Percentiles rank a stretch among this genome's conserved stretches.
These are phyloP conservation scores for Agrenia bidenticulata DNA, from an alignment of 2,888 invertebrate genomes.

Conservation along the genomic window DNA sequence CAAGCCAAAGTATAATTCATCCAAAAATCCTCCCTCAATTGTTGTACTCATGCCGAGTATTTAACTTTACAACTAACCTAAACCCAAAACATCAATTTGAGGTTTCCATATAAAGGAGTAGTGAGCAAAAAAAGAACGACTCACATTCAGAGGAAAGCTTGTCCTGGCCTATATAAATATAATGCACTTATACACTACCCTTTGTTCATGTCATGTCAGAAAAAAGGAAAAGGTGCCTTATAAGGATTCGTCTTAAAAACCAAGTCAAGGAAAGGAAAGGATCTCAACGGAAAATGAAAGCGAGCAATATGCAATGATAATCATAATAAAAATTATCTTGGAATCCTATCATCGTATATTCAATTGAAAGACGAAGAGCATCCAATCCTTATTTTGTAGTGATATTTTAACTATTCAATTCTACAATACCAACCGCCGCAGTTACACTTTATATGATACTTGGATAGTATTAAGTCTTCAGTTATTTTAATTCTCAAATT, in stretches of 20 bases:
- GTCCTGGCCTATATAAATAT: constrained; percentile 11
- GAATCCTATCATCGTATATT: too few species aligned
- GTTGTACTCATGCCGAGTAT: not conserved
- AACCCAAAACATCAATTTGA: constrained; percentile 36
- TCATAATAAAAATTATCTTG: too few species aligned
- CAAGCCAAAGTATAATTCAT: too few species aligned
- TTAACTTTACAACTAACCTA: constrained; percentile 15
- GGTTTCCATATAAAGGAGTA: constrained; percentile 33
- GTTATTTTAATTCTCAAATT: too few species aligned
- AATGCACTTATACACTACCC: constrained; percentile 2
- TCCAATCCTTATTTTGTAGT: too few species aligned
- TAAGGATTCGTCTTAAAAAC: constrained; percentile 27
- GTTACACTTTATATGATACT: too few species aligned
- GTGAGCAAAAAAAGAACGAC: constrained; percentile 21
- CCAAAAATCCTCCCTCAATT: too few species aligned
- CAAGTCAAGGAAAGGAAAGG: constrained; percentile 23
- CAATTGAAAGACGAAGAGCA: too few species aligned
- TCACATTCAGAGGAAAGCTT: constrained; percentile 1
- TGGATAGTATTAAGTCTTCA: too few species aligned
- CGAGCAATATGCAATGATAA: constrained; percentile 9
- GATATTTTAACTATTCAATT: too few species aligned
- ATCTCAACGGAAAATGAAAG: constrained; percentile 47
- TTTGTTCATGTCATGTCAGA: constrained; percentile 19
- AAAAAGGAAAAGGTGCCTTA: constrained; percentile 42
- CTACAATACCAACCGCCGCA: too few species aligned